Evolutionary conservation across 2,113 vertebrate genomes (phyloP).

Genomic region (Cacatua alba): DNA sequence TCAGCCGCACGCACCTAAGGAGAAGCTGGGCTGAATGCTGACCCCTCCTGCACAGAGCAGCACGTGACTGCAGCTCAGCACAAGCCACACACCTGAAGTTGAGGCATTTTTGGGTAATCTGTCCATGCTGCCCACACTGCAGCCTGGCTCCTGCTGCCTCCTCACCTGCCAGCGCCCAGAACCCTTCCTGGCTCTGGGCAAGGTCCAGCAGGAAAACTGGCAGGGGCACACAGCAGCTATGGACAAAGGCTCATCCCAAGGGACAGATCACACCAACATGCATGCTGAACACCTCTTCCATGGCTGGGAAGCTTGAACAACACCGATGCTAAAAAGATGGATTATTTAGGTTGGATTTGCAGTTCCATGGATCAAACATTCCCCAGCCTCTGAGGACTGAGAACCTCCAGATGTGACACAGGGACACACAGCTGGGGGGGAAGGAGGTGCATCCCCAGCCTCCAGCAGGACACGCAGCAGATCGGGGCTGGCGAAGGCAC

Average conservation of each 20-base stretch:
- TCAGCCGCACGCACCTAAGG: rapidly evolving
- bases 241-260: background rate
- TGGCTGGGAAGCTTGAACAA: background rate
- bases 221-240: rapidly evolving
- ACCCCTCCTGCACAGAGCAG: background rate
- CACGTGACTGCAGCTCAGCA: background rate
- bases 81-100: background rate
- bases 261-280: too few species aligned
- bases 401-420: background rate
- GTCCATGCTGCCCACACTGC: background rate
- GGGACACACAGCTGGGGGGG: background rate
- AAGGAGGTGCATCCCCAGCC: too few species aligned
- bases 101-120: rapidly evolving
- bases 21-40: background rate
- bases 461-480: background rate
- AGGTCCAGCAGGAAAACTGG: background rate
- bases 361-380: too few species aligned
- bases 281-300: rapidly evolving
- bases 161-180: background rate
- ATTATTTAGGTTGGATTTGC: too few species aligned
- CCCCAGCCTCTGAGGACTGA: background rate
- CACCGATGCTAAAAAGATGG: rapidly evolving
- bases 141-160: background rate
- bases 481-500: background rate
- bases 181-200: background rate